phyloP scores from a whole-genome alignment of 2,888 invertebrate species.

The Brenthis hecate region DNA sequence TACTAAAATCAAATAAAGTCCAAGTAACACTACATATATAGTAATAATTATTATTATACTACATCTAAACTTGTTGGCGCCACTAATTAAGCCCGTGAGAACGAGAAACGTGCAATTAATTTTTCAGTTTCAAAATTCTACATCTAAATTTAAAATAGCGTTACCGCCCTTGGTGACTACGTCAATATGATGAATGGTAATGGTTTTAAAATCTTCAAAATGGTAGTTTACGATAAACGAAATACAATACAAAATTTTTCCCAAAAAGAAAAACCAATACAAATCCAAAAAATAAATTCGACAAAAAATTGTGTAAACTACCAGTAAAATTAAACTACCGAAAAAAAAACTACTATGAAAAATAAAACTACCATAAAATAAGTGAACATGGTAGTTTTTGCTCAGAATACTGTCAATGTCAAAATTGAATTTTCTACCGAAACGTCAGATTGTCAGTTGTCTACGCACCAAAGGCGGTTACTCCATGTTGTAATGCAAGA shows the following conservation, averaged over 20 bases:
- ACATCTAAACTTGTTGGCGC: slow-evolving; percentile 54
- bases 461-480: slow-evolving; percentile 44
- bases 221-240: not conserved
- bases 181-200: no score
- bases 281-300: no score
- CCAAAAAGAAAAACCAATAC: no score
- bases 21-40: slow-evolving; percentile 37
- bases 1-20: slow-evolving; percentile 37
- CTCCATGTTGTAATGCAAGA: slow-evolving; percentile 77
- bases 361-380: slow-evolving; percentile 19
- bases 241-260: no score
- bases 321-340: not conserved
- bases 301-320: not conserved
- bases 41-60: slow-evolving; percentile 49
- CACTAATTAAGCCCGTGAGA: slow-evolving; percentile 46
- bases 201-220: not conserved
- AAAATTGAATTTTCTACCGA: slow-evolving; percentile 27
- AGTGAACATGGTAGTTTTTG: slow-evolving; percentile 34
- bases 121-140: slow-evolving; percentile 10
- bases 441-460: slow-evolving; percentile 4
- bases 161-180: slow-evolving; percentile 1
- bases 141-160: slow-evolving; percentile 1
- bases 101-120: slow-evolving; percentile 33
- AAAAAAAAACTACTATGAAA: slow-evolving; percentile 6
- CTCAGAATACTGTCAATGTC: slow-evolving; percentile 10